Evolutionary conservation across 2,888 invertebrate species (phyloP), one percentile per base, ranked within the genome.

Genomic region (Clistopyga incitator): DNA sequence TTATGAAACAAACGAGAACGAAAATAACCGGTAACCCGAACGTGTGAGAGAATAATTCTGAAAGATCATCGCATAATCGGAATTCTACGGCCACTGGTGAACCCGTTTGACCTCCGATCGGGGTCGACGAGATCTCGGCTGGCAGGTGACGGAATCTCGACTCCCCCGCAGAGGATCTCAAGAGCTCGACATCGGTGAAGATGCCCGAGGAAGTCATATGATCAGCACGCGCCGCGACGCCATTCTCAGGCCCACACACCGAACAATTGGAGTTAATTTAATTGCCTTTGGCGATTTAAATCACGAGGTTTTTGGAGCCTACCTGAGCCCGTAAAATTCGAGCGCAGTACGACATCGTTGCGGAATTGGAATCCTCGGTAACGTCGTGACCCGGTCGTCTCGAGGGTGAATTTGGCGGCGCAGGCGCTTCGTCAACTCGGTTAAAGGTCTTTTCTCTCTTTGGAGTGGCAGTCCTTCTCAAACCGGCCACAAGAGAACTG

Each of bases 241-340:
- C 45, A 78, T 78, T 59, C 45, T 61, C 10, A 38, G n/a, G 34
- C 64, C 64, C 71, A 23, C 0, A 70, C 59, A n/a, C 34, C 11
- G 38, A 84, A 74, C 47, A 45, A 25, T 23, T 45, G 47, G 72
- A 50, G 70, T 50, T 50, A n/a, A 13, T 42, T 45, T 50, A 75
- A 42, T 20, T 29, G 15, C 67, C 23, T 72, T 72, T 15, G n/a
- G 45, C 65, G 29, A 29, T 59, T 61, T 13, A 59, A 59, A 59
- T 64, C 50, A 67, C 59, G 59, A 72, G 18, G 11, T 64, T 20
- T 18, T 71, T 77, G 25, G 59, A 59, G 72, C 94, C 94, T 95
- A 96, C 96, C 95, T 96, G 96, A 95, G 95, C 95, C 95, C 95
- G 96, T 94, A 96, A 95, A 95, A 96, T 96, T 95, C 96, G 94